Evolutionary conservation across 2,113 vertebrate genomes (phyloP).

Genomic region (Vulpes lagopus): DNA sequence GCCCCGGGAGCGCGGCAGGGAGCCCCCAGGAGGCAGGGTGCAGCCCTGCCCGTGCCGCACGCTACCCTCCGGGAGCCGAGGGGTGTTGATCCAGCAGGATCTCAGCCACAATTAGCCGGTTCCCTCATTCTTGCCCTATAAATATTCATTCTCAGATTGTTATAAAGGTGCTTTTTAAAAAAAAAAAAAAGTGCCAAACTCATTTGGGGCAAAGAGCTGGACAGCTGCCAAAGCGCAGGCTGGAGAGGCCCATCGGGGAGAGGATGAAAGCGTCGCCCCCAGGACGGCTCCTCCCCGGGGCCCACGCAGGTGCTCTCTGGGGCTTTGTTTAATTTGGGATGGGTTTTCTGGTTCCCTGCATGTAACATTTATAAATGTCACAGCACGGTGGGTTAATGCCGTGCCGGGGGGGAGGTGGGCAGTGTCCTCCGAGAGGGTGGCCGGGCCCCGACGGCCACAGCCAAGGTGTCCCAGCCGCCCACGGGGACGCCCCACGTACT

Average conservation of each 20-base stretch:
- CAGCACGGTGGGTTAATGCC: accelerated
- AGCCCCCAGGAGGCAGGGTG: background rate
- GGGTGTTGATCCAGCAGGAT: background rate
- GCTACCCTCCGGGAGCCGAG: background rate
- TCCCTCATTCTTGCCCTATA: background rate
- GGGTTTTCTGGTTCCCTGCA: background rate
- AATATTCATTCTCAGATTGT: constrained; percentile 56
- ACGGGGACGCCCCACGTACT: accelerated
- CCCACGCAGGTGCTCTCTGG: accelerated
- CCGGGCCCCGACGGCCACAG: background rate
- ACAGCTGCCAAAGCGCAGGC: background rate
- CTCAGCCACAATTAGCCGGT: background rate
- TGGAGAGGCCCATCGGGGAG: accelerated
- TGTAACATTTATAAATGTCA: background rate
- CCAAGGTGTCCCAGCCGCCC: background rate
- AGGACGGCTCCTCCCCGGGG: background rate
- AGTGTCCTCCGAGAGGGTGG: background rate
- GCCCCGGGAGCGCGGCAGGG: background rate
- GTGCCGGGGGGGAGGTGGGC: accelerated
- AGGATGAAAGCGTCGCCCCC: background rate
- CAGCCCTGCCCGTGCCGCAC: background rate
- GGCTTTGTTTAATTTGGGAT: background rate
- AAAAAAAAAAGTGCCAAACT: background rate
- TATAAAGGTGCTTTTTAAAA: constrained; percentile 4
- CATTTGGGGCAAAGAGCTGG: background rate